These are phyloP conservation scores for Varroa destructor DNA, from an alignment of 1,140 invertebrate species.

Conservation along the genomic window DNA sequence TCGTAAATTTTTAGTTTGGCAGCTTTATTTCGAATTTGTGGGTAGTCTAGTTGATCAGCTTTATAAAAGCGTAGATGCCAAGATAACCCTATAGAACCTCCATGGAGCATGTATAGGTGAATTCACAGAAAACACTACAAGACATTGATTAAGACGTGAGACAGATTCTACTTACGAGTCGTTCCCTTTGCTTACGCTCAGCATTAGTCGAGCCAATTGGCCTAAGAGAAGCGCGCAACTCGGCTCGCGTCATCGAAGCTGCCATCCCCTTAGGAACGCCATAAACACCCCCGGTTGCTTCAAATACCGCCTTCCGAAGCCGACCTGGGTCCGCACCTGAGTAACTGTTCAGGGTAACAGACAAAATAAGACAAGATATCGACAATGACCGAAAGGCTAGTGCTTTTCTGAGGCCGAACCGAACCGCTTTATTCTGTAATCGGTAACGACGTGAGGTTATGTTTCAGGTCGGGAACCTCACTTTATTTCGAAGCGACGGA, in stretches of 20 bases:
- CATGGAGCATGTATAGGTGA: too few relatives aligned
- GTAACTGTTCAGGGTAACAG: neutral
- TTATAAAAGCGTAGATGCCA: too few relatives aligned
- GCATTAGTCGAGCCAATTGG: slow-evolving; percentile 1
- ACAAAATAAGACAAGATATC: neutral
- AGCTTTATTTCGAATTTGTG: too few relatives aligned
- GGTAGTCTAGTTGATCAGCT: too few relatives aligned
- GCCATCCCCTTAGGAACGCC: slow-evolving; percentile 23
- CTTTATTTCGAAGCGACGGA: too few relatives aligned
- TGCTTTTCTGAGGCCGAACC: neutral
- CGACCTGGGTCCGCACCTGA: slow-evolving; percentile 13
- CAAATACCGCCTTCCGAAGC: slow-evolving; percentile 5
- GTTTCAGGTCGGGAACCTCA: too few relatives aligned
- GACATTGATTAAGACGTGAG: too few relatives aligned
- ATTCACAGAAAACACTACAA: too few relatives aligned
- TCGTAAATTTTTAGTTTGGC: too few relatives aligned
- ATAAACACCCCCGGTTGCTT: slow-evolving; percentile 15
- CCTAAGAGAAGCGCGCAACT: neutral
- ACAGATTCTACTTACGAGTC: neutral
- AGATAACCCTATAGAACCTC: too few relatives aligned
- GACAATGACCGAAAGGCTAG: neutral
- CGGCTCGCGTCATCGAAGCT: neutral
- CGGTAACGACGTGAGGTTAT: too few relatives aligned
- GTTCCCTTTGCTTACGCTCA: slow-evolving; percentile 13
- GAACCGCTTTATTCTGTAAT: too few relatives aligned